phyloP scores from a whole-genome alignment of 2,888 invertebrate genomes.

The Cheilosia pagana region DNA sequence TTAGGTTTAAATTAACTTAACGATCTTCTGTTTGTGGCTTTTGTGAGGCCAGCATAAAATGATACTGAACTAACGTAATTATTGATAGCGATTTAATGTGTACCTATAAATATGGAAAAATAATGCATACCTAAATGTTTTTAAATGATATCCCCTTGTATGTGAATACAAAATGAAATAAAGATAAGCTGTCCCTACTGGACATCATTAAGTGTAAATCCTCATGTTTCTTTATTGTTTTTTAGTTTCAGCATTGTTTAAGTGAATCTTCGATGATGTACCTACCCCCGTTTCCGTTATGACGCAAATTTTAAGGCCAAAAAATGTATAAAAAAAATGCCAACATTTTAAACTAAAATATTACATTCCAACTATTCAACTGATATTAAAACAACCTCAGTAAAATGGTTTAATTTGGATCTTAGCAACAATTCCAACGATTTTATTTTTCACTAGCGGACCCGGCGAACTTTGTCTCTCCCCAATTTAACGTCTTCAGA shows the following conservation, averaged over 20 bases:
- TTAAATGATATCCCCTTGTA: constrained; percentile 48
- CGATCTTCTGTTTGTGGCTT: constrained; percentile 33
- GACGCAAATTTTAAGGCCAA: no score
- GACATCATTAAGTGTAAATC: constrained; percentile 13
- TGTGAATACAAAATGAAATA: constrained; percentile 50
- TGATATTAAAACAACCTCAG: no score
- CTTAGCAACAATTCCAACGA: no score
- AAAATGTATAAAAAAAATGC: no score
- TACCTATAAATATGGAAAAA: constrained; percentile 47
- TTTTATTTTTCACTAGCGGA: no score
- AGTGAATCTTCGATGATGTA: no score
- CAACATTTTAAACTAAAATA: no score
- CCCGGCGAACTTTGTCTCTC: no score
- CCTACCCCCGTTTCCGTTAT: no score
- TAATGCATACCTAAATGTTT: constrained; percentile 49
- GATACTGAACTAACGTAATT: constrained; percentile 48
- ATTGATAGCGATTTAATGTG: constrained; percentile 61
- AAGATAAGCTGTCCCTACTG: constrained; percentile 36
- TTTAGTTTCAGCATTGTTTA: background rate
- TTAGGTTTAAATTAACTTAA: constrained; percentile 48
- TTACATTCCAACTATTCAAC: no score
- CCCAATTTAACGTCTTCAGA: no score
- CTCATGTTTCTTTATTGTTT: background rate
- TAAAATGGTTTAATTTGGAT: no score
- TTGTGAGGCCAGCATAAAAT: constrained; percentile 45